Conservation (phyloP, 1,140 invertebrate species). For the Goniozus legneri region DNA sequence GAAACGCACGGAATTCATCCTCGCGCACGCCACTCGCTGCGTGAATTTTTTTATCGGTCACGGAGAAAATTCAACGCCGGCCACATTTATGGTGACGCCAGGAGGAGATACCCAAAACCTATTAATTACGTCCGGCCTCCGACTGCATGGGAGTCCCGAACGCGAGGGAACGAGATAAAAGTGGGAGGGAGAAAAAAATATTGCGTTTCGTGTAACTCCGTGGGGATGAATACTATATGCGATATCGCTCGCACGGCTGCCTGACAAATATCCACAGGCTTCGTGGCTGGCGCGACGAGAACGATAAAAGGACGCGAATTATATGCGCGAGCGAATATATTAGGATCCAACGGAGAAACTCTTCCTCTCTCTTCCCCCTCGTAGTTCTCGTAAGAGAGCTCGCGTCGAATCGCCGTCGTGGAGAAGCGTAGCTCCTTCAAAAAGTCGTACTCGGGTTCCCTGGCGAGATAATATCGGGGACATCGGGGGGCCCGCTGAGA, state of each 20-base stretch:
- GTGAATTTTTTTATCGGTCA: background rate
- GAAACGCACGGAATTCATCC: too few relatives aligned
- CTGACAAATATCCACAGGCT: slow-evolving; percentile 24
- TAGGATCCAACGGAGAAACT: slow-evolving; percentile 16
- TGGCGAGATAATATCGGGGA: slow-evolving; percentile 34
- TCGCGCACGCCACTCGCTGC: too few relatives aligned
- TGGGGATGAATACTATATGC: slow-evolving; percentile 8
- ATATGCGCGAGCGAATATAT: slow-evolving; percentile 27
- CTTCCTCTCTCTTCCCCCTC: too few relatives aligned
- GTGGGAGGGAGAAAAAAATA: slow-evolving; percentile 28
- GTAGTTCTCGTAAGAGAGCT: slow-evolving; percentile 21
- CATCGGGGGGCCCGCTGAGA: slow-evolving; percentile 33
- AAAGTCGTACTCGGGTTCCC: slow-evolving; percentile 19
- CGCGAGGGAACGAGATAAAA: too few relatives aligned
- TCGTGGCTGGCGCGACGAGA: too few relatives aligned
- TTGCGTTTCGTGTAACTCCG: slow-evolving; percentile 17
- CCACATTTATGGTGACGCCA: background rate
- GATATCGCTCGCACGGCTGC: slow-evolving; percentile 23
- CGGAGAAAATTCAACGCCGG: slow-evolving; percentile 1
- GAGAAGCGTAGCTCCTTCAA: slow-evolving; percentile 23
- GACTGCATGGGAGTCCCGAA: too few relatives aligned
- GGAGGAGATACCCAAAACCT: slow-evolving; percentile 8
- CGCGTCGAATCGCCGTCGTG: slow-evolving; percentile 15
- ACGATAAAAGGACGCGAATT: slow-evolving; percentile 30
- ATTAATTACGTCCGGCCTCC: slow-evolving; percentile 22